Evolutionary conservation across 2,113 vertebrate genomes (phyloP).

Genomic region (Urocynchramus pylzowi): DNA sequence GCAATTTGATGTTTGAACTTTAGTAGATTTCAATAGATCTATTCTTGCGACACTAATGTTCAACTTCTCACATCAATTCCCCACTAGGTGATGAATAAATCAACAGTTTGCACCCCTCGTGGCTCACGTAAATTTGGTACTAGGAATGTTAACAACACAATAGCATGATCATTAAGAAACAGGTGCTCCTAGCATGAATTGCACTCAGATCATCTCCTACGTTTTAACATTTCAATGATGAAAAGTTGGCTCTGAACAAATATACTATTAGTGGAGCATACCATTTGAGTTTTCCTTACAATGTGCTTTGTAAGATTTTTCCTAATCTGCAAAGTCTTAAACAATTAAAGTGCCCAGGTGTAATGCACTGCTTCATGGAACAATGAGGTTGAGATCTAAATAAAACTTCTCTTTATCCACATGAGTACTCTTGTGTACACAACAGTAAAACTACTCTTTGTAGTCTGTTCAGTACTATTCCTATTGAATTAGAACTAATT

Average conservation of each 20-base stretch:
- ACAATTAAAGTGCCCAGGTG: not conserved
- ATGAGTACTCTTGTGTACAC: not conserved
- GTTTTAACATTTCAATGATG: not conserved
- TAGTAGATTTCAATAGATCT: not conserved
- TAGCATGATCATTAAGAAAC: not conserved
- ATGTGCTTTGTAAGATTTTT: not conserved
- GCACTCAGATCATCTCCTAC: not conserved
- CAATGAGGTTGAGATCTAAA: not conserved
- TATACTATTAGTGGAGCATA: not conserved
- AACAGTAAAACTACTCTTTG: not conserved
- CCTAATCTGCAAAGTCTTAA: not conserved
- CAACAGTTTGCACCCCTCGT: not conserved
- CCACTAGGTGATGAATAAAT: not conserved
- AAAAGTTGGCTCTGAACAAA: not conserved
- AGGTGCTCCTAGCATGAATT: not conserved
- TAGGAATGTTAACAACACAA: not conserved
- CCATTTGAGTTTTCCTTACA: not conserved
- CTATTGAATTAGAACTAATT: not conserved
- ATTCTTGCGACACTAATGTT: not conserved
- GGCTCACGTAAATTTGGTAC: not conserved
- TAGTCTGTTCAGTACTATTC: not conserved
- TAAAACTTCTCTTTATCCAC: not conserved
- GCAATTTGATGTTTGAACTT: not conserved
- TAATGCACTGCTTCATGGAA: not conserved
- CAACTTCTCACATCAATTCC: not conserved